These are phyloP conservation scores for Molossus alvarezi DNA, from an alignment of 2,797 vertebrate species.

Conservation along the genomic window DNA sequence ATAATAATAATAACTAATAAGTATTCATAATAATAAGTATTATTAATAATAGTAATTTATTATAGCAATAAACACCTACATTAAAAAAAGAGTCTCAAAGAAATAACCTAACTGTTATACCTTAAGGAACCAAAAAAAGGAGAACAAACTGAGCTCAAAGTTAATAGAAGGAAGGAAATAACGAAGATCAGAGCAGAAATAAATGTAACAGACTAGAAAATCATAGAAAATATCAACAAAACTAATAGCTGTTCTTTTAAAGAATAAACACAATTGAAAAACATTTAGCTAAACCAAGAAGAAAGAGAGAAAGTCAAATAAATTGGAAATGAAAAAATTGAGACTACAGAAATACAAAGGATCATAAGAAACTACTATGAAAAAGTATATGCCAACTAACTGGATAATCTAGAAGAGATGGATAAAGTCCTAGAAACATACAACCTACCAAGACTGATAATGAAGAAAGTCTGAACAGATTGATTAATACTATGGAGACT, in stretches of 20 bases:
- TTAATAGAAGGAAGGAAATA: too few species aligned
- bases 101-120: not conserved
- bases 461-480: not conserved
- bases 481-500: not conserved
- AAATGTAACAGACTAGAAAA: not conserved
- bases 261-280: not conserved
- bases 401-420: not conserved
- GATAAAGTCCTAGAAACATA: constrained; percentile 15
- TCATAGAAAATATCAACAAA: not conserved
- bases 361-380: not conserved
- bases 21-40: not conserved
- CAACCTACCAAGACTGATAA: not conserved
- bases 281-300: not conserved
- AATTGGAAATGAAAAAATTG: not conserved
- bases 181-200: too few species aligned
- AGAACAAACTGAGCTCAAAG: not conserved
- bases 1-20: not conserved
- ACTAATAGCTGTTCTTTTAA: not conserved
- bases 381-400: not conserved
- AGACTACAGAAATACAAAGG: not conserved
- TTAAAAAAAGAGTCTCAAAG: not conserved
- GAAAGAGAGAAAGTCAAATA: not conserved
- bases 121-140: not conserved
- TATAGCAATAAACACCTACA: not conserved
- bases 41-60: not conserved